These are phyloP conservation scores for Strigamia maritima DNA, from an alignment of 2,888 invertebrate species.

Conservation along the genomic window DNA sequence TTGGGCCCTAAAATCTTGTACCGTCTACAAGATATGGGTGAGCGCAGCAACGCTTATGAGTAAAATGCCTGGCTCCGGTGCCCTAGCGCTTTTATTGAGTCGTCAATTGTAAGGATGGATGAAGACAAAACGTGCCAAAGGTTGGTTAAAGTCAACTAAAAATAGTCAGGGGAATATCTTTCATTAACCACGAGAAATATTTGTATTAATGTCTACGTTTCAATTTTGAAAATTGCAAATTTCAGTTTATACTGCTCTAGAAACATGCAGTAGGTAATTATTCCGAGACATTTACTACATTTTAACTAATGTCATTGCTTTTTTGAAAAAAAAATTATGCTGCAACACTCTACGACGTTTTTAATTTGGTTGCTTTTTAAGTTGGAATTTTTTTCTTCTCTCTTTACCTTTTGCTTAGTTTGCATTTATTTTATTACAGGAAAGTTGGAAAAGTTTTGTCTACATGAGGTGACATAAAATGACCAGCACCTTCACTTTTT, in stretches of 20 bases:
- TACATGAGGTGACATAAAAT: constrained; percentile 18
- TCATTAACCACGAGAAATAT: not conserved
- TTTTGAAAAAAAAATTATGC: not conserved
- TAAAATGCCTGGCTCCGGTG: constrained; percentile 27
- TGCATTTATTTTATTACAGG: constrained; percentile 13
- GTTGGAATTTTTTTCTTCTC: not conserved
- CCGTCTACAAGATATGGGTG: constrained; percentile 8
- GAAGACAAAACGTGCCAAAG: constrained; percentile 16
- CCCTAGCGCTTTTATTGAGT: constrained; percentile 17
- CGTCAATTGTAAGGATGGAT: constrained; percentile 9
- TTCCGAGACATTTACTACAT: constrained; percentile 18
- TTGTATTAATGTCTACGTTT: not conserved
- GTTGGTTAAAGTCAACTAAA: constrained; percentile 7
- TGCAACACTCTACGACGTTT: not conserved
- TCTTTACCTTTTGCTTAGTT: not conserved
- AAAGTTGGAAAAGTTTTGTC: constrained; percentile 8
- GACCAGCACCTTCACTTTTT: constrained; percentile 13
- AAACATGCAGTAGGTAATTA: not conserved
- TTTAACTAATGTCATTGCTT: constrained; percentile 13
- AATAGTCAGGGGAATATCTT: not conserved
- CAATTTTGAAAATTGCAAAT: not conserved
- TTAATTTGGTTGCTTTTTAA: constrained; percentile 27
- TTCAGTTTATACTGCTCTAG: not conserved
- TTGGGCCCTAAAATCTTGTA: constrained; percentile 33
- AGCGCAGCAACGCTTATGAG: constrained; percentile 13